Evolutionary conservation across 2,113 vertebrate genomes (phyloP), one percentile per base, ranked within the genome.

Genomic region (Hemicordylus capensis): DNA sequence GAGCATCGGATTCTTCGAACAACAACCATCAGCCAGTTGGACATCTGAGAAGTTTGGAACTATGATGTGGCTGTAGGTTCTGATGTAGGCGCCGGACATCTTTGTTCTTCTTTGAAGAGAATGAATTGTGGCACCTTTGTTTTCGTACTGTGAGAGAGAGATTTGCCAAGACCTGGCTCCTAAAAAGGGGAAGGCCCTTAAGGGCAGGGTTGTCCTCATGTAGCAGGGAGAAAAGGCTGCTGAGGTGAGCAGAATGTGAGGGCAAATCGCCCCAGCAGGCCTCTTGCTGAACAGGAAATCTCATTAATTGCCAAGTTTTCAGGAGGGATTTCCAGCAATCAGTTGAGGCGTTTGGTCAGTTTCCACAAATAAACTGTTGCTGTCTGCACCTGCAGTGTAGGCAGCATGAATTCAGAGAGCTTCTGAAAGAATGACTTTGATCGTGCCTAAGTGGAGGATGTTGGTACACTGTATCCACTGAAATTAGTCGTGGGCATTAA

Each of bases 121-220:
- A 83, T 28, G 10, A 37, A 81, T 44, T 3, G 10, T 81, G 17
- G 56, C 1, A 14, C 86, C 75, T 61, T 80, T 11, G 63, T 89
- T 9, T 76, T 83, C 48, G 74, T 1, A 1, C 58, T 64, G 2
- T 15, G 56, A 34, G 85, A 87, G 51, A 89, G 85, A 0, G 0
- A 10, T 46, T 90, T 91, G 85, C 39, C 58, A 83, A 88, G 42
- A 42, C 70, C 7, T 85, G 87, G 15, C 48, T 81, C 78, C 48
- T 61, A 48, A 28, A 63, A 15, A 37, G 48, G 66, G 8, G 77
- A 82, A 34, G 59, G 54, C 0, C 81, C 44, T 19, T 73, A 87
- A 80, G 63, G 83, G 80, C 24, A 66, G 48, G 5, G 17, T 37
- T 87, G 76, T 20, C 8, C 74, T 39, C 39, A 85, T 19, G 19